Evolutionary conservation across 1,140 invertebrate genomes (phyloP).

Genomic region (Phocides pigmalion): DNA sequence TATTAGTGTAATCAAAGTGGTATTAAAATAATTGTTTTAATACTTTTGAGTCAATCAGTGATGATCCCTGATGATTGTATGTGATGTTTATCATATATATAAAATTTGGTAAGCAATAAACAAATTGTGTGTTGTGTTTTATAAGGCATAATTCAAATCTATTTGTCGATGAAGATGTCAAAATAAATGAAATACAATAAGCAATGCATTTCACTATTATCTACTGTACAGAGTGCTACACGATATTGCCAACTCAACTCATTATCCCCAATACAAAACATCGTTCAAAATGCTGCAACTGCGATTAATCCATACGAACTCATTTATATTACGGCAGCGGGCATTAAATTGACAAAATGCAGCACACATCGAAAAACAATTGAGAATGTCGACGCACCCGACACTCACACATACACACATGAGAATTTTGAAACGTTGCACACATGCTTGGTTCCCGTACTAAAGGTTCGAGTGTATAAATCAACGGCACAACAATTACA

Average conservation of each 20-base stretch:
- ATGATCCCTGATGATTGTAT: too few species aligned
- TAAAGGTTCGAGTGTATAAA: conserved; percentile 77
- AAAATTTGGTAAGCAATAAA: too few species aligned
- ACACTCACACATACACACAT: conserved; percentile 40
- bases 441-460: conserved; percentile 53
- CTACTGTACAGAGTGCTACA: conserved; percentile 1
- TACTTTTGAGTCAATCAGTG: too few species aligned
- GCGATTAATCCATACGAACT: conserved; percentile 33
- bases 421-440: conserved; percentile 38
- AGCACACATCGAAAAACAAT: conserved; percentile 53
- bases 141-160: too few species aligned
- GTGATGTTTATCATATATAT: too few species aligned
- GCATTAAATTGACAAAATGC: conserved; percentile 55
- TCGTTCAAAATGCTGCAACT: conserved; percentile 28
- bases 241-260: conserved; percentile 29
- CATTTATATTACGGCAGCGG: conserved; percentile 35
- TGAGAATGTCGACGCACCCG: conserved; percentile 39
- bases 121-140: too few species aligned
- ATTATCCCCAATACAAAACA: conserved; percentile 35
- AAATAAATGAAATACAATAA: background rate
- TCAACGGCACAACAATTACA: conserved; percentile 81
- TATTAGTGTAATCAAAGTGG: too few species aligned
- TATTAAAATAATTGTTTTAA: too few species aligned
- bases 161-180: background rate
- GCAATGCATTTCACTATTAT: conserved; percentile 6